phyloP scores from a whole-genome alignment of 2,888 invertebrate species.

The Margaritifera margaritifera region DNA sequence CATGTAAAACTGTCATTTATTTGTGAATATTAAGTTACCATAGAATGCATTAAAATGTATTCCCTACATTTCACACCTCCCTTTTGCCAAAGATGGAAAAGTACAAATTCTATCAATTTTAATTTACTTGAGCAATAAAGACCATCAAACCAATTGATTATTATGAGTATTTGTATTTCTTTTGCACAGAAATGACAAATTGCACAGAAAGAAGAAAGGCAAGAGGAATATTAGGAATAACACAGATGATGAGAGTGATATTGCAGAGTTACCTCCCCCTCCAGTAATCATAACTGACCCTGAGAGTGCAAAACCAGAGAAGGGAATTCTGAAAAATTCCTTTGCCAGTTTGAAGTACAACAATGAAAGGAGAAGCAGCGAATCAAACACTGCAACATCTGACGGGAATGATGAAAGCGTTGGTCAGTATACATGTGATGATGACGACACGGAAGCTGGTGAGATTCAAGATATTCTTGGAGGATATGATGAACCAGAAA shows the following conservation, averaged over 20 bases:
- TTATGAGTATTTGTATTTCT: not conserved
- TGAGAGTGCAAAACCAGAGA: conserved; percentile 65
- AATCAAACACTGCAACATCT: conserved; percentile 48
- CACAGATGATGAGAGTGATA: conserved; percentile 62
- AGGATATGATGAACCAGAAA: conserved; percentile 46
- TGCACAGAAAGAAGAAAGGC: conserved; percentile 44
- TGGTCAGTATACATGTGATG: conserved; percentile 59
- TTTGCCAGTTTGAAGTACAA: conserved; percentile 35
- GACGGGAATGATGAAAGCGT: conserved; percentile 51
- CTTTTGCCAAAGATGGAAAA: too few species aligned
- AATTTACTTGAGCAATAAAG: too few species aligned
- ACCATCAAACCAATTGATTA: not conserved
- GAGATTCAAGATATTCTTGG: conserved; percentile 64
- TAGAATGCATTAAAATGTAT: too few species aligned
- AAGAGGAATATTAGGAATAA: conserved; percentile 53
- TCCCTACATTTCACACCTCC: too few species aligned
- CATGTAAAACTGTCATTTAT: too few species aligned
- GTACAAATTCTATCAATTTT: too few species aligned
- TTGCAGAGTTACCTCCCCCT: conserved; percentile 63
- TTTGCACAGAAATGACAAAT: conserved; percentile 43
- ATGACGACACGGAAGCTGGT: conserved; percentile 60
- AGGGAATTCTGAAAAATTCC: conserved; percentile 65
- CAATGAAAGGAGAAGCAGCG: conserved; percentile 49
- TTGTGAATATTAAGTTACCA: too few species aligned
- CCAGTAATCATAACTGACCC: conserved; percentile 63